Conservation (phyloP, 2,113 vertebrate species). For the Tamias sibiricus region DNA sequence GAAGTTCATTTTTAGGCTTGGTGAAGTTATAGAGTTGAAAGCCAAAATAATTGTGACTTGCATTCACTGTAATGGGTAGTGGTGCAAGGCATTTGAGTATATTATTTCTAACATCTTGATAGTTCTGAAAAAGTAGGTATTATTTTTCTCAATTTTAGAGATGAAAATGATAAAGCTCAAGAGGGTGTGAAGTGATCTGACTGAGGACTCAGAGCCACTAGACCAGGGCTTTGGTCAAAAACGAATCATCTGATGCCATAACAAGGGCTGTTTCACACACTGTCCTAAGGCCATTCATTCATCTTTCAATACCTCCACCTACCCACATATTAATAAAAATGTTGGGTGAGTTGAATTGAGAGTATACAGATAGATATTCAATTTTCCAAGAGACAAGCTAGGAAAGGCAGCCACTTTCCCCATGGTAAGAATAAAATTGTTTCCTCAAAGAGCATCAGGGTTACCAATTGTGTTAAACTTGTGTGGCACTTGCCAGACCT, state of each 20-base stretch:
- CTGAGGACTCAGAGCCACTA: neutral
- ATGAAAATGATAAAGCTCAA: neutral
- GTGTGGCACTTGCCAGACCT: neutral
- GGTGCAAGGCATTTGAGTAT: neutral
- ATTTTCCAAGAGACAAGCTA: neutral
- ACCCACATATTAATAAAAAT: neutral
- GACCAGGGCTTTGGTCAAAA: neutral
- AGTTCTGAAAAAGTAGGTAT: neutral
- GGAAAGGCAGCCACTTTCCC: neutral
- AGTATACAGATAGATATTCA: neutral
- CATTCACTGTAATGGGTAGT: neutral
- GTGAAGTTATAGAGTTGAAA: neutral
- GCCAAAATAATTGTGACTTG: neutral
- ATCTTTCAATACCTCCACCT: neutral
- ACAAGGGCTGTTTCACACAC: neutral
- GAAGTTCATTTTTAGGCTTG: neutral
- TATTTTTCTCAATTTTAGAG: neutral
- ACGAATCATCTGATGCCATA: neutral
- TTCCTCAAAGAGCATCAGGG: neutral
- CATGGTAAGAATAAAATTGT: neutral
- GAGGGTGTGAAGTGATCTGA: neutral
- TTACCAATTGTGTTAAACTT: neutral
- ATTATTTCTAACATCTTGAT: neutral
- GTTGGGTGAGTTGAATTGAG: neutral
- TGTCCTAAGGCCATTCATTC: neutral